Evolutionary conservation across 2,797 vertebrate genomes (phyloP), one percentile per base, ranked within the genome.

Genomic region (Hippocampus kuda): DNA sequence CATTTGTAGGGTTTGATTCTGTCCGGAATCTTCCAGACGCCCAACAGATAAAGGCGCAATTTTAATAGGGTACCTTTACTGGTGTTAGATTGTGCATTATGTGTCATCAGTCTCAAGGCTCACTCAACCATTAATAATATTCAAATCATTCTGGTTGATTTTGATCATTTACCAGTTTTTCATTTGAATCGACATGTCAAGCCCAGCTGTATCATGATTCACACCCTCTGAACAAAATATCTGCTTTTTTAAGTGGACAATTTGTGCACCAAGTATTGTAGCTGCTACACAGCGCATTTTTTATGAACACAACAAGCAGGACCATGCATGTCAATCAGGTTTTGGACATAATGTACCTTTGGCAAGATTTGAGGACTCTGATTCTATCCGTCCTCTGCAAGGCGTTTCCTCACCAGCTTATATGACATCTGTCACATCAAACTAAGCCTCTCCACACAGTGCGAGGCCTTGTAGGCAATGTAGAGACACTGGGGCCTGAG

Each of bases 381-480:
- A 42, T 46, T 34, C n/a, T 26, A 26, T 48, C 8, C 12, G 15
- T 27, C 15, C 44, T 27, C 8, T 26, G 16, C 18, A 27, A 65
- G 63, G 63, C 44, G 24, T 49, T 48, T 72, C 27, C 64, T 60
- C 20, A 0, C 44, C 77, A 66, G 46, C 54, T 72, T 51, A 41
- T 66, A 51, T 66, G 66, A 71, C 68, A 83, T 71, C 69, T 63
- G 83, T 79, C 84, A 80, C 65, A 68, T 60, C 65, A 61, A 34
- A 22, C 30, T 27, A 65, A n/a, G 69, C 67, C 53, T 60, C 63
- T 51, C 8, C 64, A 61, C 75, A 65, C 66, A 59, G 64, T 48
- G 46, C 44, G 59, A 63, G 68, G 66, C 65, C 48, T 48, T 26
- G 56, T 10, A 68, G 20, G 53, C 65, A 65, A 53, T 41, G 5